Conservation (phyloP, 2,888 invertebrate genomes). For the Mythimna impura region DNA sequence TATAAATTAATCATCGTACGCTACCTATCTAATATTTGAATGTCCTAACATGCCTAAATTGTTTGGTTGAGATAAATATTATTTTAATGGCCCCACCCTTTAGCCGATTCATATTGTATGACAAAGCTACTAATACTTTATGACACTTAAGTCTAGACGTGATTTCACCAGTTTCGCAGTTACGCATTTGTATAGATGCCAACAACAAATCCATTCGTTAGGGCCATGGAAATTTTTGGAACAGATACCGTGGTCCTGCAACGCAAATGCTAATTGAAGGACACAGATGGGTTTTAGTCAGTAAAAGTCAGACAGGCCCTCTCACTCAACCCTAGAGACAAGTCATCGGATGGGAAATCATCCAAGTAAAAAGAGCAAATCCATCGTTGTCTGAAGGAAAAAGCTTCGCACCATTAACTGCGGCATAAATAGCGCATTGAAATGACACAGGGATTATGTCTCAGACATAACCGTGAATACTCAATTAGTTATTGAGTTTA, state of each 20-base stretch:
- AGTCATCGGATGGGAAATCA: too few species aligned
- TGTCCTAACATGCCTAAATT: conserved; percentile 8
- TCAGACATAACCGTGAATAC: not conserved
- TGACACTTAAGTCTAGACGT: not conserved
- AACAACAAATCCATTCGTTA: not conserved
- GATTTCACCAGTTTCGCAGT: not conserved
- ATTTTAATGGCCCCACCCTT: not conserved
- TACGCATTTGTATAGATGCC: conserved; percentile 16
- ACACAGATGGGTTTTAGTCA: too few species aligned
- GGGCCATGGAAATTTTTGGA: too few species aligned
- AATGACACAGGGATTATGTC: not conserved
- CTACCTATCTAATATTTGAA: conserved; percentile 9
- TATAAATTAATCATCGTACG: conserved; percentile 13
- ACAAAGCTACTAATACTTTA: conserved; percentile 9
- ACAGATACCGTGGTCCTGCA: too few species aligned
- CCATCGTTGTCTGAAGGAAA: not conserved
- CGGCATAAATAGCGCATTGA: not conserved
- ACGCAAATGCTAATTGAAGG: too few species aligned
- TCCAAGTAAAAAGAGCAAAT: too few species aligned
- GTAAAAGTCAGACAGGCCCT: too few species aligned
- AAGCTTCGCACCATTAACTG: not conserved
- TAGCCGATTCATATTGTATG: not conserved
- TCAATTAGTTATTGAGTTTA: not conserved
- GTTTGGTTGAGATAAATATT: conserved; percentile 13
- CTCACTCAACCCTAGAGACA: too few species aligned